Evolutionary conservation across 2,888 invertebrate genomes (phyloP).

Genomic region (Microchrysa polita): DNA sequence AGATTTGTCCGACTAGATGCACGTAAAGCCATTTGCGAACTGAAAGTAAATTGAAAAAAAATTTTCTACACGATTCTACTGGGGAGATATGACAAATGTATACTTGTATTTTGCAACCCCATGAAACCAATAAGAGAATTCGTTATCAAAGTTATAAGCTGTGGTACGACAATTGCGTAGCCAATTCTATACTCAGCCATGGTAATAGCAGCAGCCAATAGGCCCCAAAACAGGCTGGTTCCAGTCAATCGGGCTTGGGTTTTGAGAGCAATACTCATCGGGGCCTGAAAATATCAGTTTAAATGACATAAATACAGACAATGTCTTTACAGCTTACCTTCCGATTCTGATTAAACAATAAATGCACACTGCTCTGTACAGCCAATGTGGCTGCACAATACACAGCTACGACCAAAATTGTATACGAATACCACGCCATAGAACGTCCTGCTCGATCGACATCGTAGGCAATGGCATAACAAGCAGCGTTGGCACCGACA

Average conservation of each 20-base stretch:
- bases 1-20: slow-evolving; percentile 56
- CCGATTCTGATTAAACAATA: slow-evolving; percentile 54
- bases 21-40: slow-evolving; percentile 58
- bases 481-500: slow-evolving; percentile 54
- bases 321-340: slow-evolving; percentile 51
- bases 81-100: slow-evolving; percentile 25
- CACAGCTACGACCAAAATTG: slow-evolving; percentile 54
- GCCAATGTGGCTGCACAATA: slow-evolving; percentile 56
- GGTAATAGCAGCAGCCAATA: slow-evolving; percentile 56
- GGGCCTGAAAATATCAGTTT: slow-evolving; percentile 52
- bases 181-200: slow-evolving; percentile 56
- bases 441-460: slow-evolving; percentile 56
- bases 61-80: neutral
- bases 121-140: slow-evolving; percentile 54
- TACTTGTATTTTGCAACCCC: slow-evolving; percentile 57
- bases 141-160: slow-evolving; percentile 54
- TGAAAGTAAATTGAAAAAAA: slow-evolving; percentile 45
- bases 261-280: slow-evolving; percentile 57
- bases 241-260: slow-evolving; percentile 58
- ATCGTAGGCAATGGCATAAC: slow-evolving; percentile 56
- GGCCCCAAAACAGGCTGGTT: slow-evolving; percentile 56
- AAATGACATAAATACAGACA: neutral
- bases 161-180: slow-evolving; percentile 55
- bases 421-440: slow-evolving; percentile 58
- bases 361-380: slow-evolving; percentile 54